Conservation (phyloP, 2,888 invertebrate genomes). For the Polydrusus tereticollis region DNA sequence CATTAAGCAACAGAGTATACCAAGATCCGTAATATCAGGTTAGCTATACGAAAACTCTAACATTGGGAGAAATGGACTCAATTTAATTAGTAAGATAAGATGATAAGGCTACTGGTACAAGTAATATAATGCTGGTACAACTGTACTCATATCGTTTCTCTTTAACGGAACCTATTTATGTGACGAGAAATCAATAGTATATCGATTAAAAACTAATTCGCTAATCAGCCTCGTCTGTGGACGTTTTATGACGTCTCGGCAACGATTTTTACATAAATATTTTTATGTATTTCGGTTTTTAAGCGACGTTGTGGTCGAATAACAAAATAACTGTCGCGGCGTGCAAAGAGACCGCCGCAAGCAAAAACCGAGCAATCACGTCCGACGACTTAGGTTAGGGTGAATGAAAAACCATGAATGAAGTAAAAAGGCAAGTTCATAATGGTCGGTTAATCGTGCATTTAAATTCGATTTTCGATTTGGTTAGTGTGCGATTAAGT, state of each 20-base stretch:
- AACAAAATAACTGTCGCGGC: conserved; percentile 35
- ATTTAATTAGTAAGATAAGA: too few species aligned
- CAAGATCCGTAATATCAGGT: too few species aligned
- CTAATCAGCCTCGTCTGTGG: too few species aligned
- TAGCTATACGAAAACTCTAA: too few species aligned
- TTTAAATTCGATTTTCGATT: conserved; percentile 40
- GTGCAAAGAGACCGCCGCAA: conserved; percentile 21
- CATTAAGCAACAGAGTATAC: too few species aligned
- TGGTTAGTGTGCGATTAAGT: conserved; percentile 19
- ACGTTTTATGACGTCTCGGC: background rate
- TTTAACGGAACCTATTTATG: too few species aligned
- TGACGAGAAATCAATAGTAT: too few species aligned
- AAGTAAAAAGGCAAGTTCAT: conserved; percentile 24
- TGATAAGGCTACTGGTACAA: too few species aligned
- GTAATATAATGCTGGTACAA: too few species aligned
- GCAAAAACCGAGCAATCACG: conserved; percentile 30
- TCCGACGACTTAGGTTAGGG: conserved; percentile 26
- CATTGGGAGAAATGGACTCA: too few species aligned
- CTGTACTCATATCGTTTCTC: too few species aligned
- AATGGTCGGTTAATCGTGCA: conserved; percentile 40
- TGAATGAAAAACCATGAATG: conserved; percentile 39
- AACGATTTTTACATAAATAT: background rate
- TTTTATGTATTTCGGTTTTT: conserved; percentile 21
- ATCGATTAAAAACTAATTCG: too few species aligned
- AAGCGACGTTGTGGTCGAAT: conserved; percentile 23